A percentile compares a stretch with the other conserved stretches of the same genome.
These are phyloP conservation scores for Ferdinandea cuprea DNA, from an alignment of 2,888 invertebrate species.

Conservation along the genomic window DNA sequence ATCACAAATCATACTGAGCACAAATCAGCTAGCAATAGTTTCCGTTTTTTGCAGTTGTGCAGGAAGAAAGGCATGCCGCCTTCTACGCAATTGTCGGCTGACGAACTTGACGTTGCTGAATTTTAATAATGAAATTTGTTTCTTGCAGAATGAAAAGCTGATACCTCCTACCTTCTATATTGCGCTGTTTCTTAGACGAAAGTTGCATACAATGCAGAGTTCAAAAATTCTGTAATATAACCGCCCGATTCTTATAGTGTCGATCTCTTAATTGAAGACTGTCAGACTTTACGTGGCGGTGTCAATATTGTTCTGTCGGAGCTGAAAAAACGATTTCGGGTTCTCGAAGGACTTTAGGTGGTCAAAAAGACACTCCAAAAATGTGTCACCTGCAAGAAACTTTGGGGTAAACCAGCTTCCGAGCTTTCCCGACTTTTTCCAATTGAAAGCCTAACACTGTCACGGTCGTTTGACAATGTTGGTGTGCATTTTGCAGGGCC, in stretches of 20 bases:
- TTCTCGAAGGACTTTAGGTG: neutral
- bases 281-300: too few relatives aligned
- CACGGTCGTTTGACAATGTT: conserved; percentile 15
- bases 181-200: conserved; percentile 8
- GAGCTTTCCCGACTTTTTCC: neutral
- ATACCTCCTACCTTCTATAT: conserved; percentile 10
- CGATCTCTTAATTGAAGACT: too few relatives aligned
- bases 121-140: conserved; percentile 30
- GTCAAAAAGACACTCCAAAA: neutral
- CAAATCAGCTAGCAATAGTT: neutral
- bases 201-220: neutral
- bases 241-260: too few relatives aligned
- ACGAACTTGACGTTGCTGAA: conserved; percentile 9
- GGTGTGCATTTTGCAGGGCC: too few relatives aligned
- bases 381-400: neutral
- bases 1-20: too few relatives aligned
- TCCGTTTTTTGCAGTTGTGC: neutral
- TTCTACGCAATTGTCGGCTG: neutral
- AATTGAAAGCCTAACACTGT: neutral
- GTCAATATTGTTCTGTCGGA: neutral
- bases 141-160: conserved; percentile 8
- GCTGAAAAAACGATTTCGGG: neutral
- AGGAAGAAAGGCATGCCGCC: neutral
- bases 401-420: neutral
- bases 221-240: too few relatives aligned